Evolutionary conservation across 1,140 invertebrate species (phyloP).

Genomic region (Vollenhovia emeryi): DNA sequence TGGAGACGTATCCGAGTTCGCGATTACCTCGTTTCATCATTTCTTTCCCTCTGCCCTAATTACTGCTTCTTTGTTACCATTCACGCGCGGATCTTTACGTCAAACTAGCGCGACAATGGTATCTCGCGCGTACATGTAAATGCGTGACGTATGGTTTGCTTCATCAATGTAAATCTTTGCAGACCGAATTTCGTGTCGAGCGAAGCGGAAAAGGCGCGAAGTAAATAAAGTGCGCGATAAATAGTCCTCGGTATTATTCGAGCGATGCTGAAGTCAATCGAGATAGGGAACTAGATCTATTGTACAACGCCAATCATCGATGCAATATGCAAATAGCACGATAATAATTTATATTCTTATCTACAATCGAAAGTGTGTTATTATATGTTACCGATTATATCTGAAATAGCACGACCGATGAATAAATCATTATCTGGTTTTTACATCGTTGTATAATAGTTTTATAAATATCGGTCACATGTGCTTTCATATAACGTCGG

Average conservation of each 20-base stretch:
- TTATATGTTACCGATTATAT: conserved; percentile 2
- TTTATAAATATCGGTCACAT: background rate
- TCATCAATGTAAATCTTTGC: conserved; percentile 17
- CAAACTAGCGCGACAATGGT: background rate
- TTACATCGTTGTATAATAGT: conserved; percentile 12
- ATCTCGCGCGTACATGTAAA: background rate
- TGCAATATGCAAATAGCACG: conserved; percentile 2
- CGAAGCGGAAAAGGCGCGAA: background rate
- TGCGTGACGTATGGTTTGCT: background rate
- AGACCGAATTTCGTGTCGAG: background rate
- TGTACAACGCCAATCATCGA: background rate
- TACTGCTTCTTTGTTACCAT: background rate
- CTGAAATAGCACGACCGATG: background rate
- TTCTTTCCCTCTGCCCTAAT: background rate
- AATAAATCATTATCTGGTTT: conserved; percentile 1
- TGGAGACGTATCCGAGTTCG: background rate
- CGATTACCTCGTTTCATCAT: conserved; percentile 10
- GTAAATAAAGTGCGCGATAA: background rate
- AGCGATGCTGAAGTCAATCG: background rate
- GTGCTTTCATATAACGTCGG: background rate
- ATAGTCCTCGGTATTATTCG: background rate
- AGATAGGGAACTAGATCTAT: background rate
- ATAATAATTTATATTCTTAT: conserved; percentile 30
- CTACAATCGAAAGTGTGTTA: background rate
- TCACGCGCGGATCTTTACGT: conserved; percentile 6